Conservation (phyloP, 2,113 vertebrate species). For the Haliaeetus leucogaster region DNA sequence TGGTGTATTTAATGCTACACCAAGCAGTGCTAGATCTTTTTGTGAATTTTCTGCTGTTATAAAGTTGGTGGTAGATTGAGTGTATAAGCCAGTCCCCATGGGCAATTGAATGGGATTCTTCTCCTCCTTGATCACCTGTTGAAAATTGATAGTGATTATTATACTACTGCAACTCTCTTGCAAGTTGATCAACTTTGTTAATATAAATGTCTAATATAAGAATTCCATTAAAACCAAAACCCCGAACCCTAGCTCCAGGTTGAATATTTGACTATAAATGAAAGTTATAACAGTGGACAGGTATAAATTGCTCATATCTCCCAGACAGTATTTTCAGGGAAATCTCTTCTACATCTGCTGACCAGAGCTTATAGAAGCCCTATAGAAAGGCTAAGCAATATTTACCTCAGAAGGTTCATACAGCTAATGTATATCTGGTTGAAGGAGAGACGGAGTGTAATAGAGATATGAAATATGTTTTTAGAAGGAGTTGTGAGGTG, state of each 20-base stretch:
- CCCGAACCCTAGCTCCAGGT: neutral
- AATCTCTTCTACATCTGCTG: slow-evolving; percentile 28
- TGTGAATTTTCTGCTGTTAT: neutral
- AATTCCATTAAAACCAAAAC: neutral
- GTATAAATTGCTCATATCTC: neutral
- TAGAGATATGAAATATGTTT: neutral
- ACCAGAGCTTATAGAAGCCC: neutral
- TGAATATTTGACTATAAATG: neutral
- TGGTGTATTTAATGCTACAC: neutral
- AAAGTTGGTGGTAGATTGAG: neutral
- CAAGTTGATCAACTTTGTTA: neutral
- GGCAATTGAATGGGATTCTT: neutral
- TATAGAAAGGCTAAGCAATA: neutral
- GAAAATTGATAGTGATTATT: neutral
- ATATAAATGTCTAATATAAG: neutral
- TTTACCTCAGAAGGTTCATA: neutral
- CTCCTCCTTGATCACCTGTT: neutral
- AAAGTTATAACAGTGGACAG: neutral
- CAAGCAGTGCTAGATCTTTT: neutral
- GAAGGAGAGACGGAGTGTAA: neutral
- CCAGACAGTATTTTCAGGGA: neutral
- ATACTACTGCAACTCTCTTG: neutral
- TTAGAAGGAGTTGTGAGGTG: neutral
- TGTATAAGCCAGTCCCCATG: neutral
- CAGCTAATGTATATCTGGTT: neutral